A percentile compares a stretch with the other conserved stretches of the same genome.
Evolutionary conservation across 2,797 vertebrate genomes (phyloP).

Genomic region (Schizopygopsis pylzovi): DNA sequence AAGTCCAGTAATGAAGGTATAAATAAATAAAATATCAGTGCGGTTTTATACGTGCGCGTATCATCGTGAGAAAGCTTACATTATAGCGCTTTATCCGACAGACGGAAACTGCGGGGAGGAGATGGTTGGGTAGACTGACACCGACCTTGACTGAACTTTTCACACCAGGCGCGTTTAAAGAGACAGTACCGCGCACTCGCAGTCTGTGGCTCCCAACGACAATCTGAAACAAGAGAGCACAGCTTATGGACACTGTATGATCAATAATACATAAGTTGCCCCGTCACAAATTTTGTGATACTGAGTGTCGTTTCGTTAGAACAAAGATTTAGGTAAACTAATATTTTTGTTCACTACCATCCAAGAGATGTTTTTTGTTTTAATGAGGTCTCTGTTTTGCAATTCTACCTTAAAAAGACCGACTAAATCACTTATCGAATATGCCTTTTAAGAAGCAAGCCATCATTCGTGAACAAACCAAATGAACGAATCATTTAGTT

Average conservation of each 20-base stretch:
- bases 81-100: neutral
- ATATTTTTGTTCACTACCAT: neutral
- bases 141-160: constrained; percentile 73
- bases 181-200: constrained; percentile 63
- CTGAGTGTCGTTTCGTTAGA: neutral
- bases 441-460: neutral
- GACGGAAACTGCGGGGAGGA: constrained; percentile 42
- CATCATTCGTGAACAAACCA: neutral
- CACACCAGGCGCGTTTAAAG: constrained; percentile 61
- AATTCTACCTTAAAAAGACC: neutral
- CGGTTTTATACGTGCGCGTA: neutral
- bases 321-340: neutral
- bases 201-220: constrained; percentile 5
- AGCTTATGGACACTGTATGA: neutral
- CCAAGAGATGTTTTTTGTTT: neutral
- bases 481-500: no score
- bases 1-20: neutral
- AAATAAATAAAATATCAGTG: neutral
- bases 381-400: neutral
- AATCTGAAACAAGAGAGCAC: constrained; percentile 2
- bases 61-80: neutral
- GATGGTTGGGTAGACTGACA: constrained; percentile 43
- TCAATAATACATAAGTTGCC: neutral
- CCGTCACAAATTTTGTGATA: neutral
- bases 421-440: no score